Evolutionary conservation across 2,888 invertebrate species (phyloP).

Genomic region (Pedicia rivosa): DNA sequence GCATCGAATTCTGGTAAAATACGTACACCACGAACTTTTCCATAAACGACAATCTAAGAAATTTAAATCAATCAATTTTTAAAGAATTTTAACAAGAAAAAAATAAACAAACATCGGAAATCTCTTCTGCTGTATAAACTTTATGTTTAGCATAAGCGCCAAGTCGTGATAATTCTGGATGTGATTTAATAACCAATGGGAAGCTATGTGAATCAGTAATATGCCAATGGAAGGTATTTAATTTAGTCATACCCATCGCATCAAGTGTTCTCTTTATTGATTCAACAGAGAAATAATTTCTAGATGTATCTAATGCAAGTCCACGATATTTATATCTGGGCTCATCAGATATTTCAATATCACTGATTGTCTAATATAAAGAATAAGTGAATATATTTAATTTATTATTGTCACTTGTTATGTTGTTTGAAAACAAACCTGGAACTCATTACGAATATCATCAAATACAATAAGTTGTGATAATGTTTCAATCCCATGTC

Average conservation of each 20-base stretch:
- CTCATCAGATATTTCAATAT: slow-evolving; percentile 49
- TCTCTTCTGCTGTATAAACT: slow-evolving; percentile 39
- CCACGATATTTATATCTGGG: slow-evolving; percentile 84
- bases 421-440: too few species aligned
- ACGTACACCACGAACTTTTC: slow-evolving; percentile 58
- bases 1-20: slow-evolving; percentile 87
- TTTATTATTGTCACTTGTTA: too few species aligned
- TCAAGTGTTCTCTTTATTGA: slow-evolving; percentile 61
- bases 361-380: slow-evolving; percentile 14
- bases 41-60: slow-evolving; percentile 42
- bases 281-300: slow-evolving; percentile 66
- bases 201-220: slow-evolving; percentile 90
- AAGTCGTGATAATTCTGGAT: slow-evolving; percentile 50
- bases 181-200: slow-evolving; percentile 63
- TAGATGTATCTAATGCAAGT: slow-evolving; percentile 72
- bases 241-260: slow-evolving; percentile 77
- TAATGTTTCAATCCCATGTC: slow-evolving; percentile 44
- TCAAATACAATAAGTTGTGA: slow-evolving; percentile 28
- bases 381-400: not conserved
- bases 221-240: slow-evolving; percentile 93
- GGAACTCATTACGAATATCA: slow-evolving; percentile 28
- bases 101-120: slow-evolving; percentile 30
- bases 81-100: not conserved
- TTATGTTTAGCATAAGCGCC: slow-evolving; percentile 68
- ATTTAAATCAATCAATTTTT: not conserved